Evolutionary conservation across 2,888 invertebrate genomes (phyloP).

Genomic region (Cylloceria caligata): DNA sequence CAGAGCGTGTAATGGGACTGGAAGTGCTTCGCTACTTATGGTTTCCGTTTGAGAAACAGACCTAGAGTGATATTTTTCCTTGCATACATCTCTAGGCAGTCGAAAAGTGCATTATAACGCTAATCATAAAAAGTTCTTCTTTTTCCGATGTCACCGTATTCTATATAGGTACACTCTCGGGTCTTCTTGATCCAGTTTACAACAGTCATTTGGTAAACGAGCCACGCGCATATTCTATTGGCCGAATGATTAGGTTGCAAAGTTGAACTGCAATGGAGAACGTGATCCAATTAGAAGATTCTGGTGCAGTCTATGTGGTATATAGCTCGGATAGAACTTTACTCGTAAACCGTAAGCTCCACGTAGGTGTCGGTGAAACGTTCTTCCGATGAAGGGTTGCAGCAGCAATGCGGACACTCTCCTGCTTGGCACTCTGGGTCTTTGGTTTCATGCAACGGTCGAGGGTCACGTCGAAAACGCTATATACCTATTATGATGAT

Average conservation of each 20-base stretch:
- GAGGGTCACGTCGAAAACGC: conserved; percentile 10
- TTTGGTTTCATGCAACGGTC: not conserved
- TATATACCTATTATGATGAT: not conserved
- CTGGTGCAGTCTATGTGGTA: conserved; percentile 17
- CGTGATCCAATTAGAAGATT: conserved; percentile 63
- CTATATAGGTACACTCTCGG: not conserved
- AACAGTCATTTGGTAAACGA: conserved; percentile 31
- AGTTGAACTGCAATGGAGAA: conserved; percentile 58
- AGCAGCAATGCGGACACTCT: conserved; percentile 10
- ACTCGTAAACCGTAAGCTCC: conserved; percentile 55
- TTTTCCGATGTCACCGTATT: not conserved
- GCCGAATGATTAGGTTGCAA: conserved; percentile 55
- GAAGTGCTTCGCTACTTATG: conserved; percentile 1
- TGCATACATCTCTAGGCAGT: not conserved
- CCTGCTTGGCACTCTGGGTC: not conserved
- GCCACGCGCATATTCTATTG: conserved; percentile 52
- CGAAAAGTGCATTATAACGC: not conserved
- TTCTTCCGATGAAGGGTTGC: conserved; percentile 17
- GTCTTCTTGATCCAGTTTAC: conserved; percentile 17
- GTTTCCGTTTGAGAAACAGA: not conserved
- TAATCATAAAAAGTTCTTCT: not conserved
- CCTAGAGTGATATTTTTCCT: not conserved
- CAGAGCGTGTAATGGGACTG: conserved; percentile 6
- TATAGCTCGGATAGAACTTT: conserved; percentile 46
- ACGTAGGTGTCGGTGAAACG: conserved; percentile 26